phyloP scores from a whole-genome alignment of 1,140 invertebrate genomes.

The Tetramorium parvispinum region DNA sequence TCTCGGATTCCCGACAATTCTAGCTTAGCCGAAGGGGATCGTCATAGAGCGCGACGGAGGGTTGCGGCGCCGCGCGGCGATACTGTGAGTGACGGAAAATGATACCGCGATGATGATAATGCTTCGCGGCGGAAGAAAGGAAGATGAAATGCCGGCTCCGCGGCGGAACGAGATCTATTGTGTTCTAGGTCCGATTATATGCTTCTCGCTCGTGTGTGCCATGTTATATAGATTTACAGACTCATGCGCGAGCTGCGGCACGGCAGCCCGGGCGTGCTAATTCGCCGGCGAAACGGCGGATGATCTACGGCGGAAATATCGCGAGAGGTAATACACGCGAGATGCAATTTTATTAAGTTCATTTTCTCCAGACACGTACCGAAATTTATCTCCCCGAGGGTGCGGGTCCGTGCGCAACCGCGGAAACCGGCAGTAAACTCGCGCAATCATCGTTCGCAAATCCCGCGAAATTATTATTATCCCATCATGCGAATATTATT shows the following conservation, averaged over 20 bases:
- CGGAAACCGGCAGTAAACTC: not conserved
- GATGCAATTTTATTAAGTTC: slow-evolving; percentile 34
- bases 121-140: slow-evolving; percentile 63
- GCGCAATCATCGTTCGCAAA: slow-evolving; percentile 27
- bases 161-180: slow-evolving; percentile 54
- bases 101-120: slow-evolving; percentile 69
- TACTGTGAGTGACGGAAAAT: slow-evolving; percentile 63
- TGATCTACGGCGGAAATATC: slow-evolving; percentile 45
- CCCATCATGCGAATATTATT: slow-evolving; percentile 43
- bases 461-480: slow-evolving; percentile 35
- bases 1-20: slow-evolving; percentile 38
- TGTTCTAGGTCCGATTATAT: slow-evolving; percentile 62
- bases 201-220: slow-evolving; percentile 11
- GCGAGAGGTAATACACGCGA: slow-evolving; percentile 19
- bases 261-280: slow-evolving; percentile 50
- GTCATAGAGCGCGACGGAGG: slow-evolving; percentile 13
- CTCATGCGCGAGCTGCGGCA: slow-evolving; percentile 20
- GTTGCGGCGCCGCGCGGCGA: slow-evolving; percentile 42
- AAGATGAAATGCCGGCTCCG: slow-evolving; percentile 64
- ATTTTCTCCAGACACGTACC: slow-evolving; percentile 4
- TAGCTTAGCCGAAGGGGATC: slow-evolving; percentile 10
- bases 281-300: slow-evolving; percentile 51
- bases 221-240: slow-evolving; percentile 59
- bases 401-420: not conserved
- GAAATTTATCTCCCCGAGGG: slow-evolving; percentile 7